These are phyloP conservation scores for Hedychridium roseum DNA, from an alignment of 2,888 invertebrate genomes.

Conservation along the genomic window DNA sequence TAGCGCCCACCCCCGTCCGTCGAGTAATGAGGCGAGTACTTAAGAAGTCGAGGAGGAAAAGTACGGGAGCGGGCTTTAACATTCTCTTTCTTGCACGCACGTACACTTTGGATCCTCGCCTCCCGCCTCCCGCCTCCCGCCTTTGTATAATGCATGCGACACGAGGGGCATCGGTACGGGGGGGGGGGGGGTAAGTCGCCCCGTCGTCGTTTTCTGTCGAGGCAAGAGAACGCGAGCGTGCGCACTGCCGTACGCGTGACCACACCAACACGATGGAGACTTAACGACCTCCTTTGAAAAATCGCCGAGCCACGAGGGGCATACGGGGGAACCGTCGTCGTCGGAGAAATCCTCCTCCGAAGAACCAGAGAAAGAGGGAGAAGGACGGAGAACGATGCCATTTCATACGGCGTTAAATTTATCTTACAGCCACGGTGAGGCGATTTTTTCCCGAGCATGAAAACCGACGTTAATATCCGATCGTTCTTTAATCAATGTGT, in stretches of 20 bases:
- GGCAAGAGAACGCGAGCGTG: slow-evolving; percentile 3
- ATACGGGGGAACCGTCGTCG: slow-evolving; percentile 5
- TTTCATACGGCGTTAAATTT: too few relatives aligned
- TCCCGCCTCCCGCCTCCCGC: too few relatives aligned
- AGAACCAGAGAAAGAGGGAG: not conserved
- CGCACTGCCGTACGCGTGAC: slow-evolving; percentile 28
- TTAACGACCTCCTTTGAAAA: slow-evolving; percentile 23
- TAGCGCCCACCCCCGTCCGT: too few relatives aligned
- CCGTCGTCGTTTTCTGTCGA: not conserved
- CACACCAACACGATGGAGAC: slow-evolving; percentile 23
- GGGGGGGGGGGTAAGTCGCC: not conserved
- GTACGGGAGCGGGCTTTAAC: slow-evolving; percentile 16
- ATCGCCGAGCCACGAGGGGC: slow-evolving; percentile 23
- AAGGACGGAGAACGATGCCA: not conserved
- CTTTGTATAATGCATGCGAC: slow-evolving; percentile 23
- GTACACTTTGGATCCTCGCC: too few relatives aligned
- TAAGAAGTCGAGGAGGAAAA: slow-evolving; percentile 3
- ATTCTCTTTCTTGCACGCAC: slow-evolving; percentile 18
- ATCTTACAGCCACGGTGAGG: too few relatives aligned
- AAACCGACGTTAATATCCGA: too few relatives aligned
- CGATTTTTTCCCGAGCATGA: too few relatives aligned
- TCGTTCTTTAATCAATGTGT: too few relatives aligned
- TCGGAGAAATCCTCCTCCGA: too few relatives aligned
- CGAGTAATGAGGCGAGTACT: slow-evolving; percentile 28
- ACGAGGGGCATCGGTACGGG: slow-evolving; percentile 1